Evolutionary conservation across 92 coral and sea anemone species (phyloP).

Genomic region (Nematostella vectensis): DNA sequence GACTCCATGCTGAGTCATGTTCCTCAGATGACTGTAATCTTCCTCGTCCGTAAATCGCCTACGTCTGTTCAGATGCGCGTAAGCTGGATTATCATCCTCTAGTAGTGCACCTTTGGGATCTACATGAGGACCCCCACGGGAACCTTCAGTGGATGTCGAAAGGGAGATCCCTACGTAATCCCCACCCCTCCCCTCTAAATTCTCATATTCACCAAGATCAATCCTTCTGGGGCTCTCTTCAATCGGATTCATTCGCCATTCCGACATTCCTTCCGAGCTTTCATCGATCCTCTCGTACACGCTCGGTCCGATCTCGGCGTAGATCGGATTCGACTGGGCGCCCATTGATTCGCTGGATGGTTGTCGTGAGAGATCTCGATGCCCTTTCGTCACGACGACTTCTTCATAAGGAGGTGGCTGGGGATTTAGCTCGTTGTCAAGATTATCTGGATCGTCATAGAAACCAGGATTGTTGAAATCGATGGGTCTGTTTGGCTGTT

Average conservation of each 20-base stretch:
- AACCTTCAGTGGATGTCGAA: too few relatives aligned
- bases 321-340: background rate
- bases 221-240: background rate
- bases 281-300: too few relatives aligned
- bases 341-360: background rate
- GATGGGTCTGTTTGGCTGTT: too few relatives aligned
- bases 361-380: background rate
- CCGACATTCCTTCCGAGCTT: background rate
- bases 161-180: too few relatives aligned
- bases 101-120: too few relatives aligned
- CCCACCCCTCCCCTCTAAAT: background rate
- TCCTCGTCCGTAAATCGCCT: too few relatives aligned
- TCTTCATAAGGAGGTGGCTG: background rate
- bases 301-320: background rate
- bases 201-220: background rate
- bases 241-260: background rate
- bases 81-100: too few relatives aligned
- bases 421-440: background rate
- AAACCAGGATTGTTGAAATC: background rate
- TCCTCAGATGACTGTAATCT: too few relatives aligned
- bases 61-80: too few relatives aligned
- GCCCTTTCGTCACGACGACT: background rate
- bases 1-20: too few relatives aligned
- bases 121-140: too few relatives aligned
- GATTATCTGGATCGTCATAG: background rate